A percentile compares a stretch with the other conserved stretches of the same genome.
phyloP scores from a whole-genome alignment of 2,888 invertebrate genomes.

The Ornithoptera priamus region DNA sequence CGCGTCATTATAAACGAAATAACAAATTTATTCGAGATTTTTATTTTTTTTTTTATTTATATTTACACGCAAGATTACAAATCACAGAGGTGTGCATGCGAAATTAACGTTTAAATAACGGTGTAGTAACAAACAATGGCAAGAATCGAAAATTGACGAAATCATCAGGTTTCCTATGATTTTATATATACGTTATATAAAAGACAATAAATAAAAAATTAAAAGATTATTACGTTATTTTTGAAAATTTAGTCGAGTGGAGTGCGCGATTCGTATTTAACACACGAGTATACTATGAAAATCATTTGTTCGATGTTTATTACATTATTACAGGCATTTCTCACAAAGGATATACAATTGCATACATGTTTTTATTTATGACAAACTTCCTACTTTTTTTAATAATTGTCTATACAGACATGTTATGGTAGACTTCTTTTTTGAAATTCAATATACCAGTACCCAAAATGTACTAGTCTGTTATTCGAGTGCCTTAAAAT shows the following conservation, averaged over 20 bases:
- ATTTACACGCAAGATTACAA: slow-evolving; percentile 75
- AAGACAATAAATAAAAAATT: slow-evolving; percentile 32
- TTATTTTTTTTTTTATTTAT: slow-evolving; percentile 34
- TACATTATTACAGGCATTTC: not conserved
- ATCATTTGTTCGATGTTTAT: slow-evolving; percentile 28
- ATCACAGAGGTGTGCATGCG: slow-evolving; percentile 71
- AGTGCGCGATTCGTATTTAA: slow-evolving; percentile 36
- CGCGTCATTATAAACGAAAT: slow-evolving; percentile 71
- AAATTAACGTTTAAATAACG: slow-evolving; percentile 34
- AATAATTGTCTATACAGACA: not conserved
- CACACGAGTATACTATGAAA: slow-evolving; percentile 23
- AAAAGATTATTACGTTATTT: slow-evolving; percentile 3
- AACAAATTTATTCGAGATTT: slow-evolving; percentile 73
- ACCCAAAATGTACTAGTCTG: too few species aligned
- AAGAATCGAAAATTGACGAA: slow-evolving; percentile 46
- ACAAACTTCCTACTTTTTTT: slow-evolving; percentile 12
- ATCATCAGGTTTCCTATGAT: slow-evolving; percentile 4
- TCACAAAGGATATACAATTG: not conserved
- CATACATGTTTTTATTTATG: slow-evolving; percentile 3
- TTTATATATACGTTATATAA: slow-evolving; percentile 24
- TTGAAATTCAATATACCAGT: too few species aligned
- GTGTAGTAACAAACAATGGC: slow-evolving; percentile 48
- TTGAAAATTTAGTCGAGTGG: slow-evolving; percentile 13
- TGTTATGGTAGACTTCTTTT: too few species aligned
- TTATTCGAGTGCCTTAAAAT: slow-evolving; percentile 31